These are phyloP conservation scores for Nestor notabilis DNA, from an alignment of 2,113 vertebrate genomes.

Conservation along the genomic window DNA sequence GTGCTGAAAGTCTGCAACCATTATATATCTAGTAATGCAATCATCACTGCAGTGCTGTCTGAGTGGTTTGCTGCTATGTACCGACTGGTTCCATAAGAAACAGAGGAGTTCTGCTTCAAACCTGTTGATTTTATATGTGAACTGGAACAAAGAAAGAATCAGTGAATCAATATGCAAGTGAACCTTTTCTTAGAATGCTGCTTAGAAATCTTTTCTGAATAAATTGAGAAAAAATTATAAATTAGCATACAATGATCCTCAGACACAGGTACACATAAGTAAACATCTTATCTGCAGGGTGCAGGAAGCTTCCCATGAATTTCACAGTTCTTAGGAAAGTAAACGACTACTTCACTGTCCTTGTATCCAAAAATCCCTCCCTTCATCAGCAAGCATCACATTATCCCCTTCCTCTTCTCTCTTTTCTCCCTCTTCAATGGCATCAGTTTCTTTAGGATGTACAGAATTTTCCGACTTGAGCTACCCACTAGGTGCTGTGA, in stretches of 20 bases:
- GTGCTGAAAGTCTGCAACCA: neutral
- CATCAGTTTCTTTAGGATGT: neutral
- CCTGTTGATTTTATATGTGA: fast-evolving
- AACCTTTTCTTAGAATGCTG: neutral
- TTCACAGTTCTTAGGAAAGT: neutral
- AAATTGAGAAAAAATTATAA: neutral
- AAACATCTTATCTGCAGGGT: neutral
- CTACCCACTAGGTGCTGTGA: neutral
- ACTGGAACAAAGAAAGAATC: neutral
- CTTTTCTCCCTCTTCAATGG: neutral
- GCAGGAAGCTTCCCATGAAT: neutral
- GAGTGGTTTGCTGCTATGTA: neutral
- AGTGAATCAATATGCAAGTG: neutral
- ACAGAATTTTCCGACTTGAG: neutral
- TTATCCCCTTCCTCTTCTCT: neutral
- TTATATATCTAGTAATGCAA: neutral
- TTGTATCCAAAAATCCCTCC: fast-evolving
- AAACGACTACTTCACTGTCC: fast-evolving
- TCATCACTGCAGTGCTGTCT: neutral
- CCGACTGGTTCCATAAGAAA: neutral
- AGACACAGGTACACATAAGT: neutral
- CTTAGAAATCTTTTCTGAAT: neutral
- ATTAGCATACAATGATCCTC: neutral
- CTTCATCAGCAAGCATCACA: neutral
- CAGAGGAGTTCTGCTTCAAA: neutral